phyloP scores from a whole-genome alignment of 30 jellyfish, hydroid and myxozoan species.

The Aurelia sp. region DNA sequence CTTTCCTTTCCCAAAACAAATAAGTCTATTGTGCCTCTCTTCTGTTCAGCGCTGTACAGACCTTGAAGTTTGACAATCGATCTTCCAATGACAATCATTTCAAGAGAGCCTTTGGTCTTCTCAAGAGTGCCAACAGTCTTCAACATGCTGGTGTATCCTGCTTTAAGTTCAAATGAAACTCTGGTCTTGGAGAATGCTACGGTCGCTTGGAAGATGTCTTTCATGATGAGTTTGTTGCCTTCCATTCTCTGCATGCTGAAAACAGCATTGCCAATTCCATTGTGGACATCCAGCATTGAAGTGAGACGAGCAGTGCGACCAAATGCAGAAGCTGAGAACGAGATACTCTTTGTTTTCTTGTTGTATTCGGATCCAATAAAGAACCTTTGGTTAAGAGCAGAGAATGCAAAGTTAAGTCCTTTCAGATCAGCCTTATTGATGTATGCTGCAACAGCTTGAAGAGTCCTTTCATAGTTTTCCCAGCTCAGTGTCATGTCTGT shows the following conservation, averaged over 20 bases:
- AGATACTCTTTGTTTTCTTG: slow-evolving; percentile 46
- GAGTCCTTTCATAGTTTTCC: slow-evolving; percentile 71
- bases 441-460: slow-evolving; percentile 61
- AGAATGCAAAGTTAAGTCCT: slow-evolving; percentile 53
- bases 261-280: slow-evolving; percentile 27
- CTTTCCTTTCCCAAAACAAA: slow-evolving; percentile 33
- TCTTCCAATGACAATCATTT: slow-evolving; percentile 30
- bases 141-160: slow-evolving; percentile 18
- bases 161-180: slow-evolving; percentile 16
- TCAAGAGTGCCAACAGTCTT: slow-evolving; percentile 32
- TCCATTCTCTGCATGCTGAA: slow-evolving; percentile 44
- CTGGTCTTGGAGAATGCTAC: slow-evolving; percentile 30
- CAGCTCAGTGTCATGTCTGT: slow-evolving; percentile 79
- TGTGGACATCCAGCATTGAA: not conserved
- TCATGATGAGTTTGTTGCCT: slow-evolving; percentile 44
- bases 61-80: slow-evolving; percentile 26
- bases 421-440: slow-evolving; percentile 49
- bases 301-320: slow-evolving; percentile 41
- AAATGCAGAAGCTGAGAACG: slow-evolving; percentile 42
- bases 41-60: slow-evolving; percentile 13
- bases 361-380: slow-evolving; percentile 68
- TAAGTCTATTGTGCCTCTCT: slow-evolving; percentile 9
- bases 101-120: slow-evolving; percentile 37
- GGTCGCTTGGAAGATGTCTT: slow-evolving; percentile 19
- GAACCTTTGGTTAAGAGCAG: slow-evolving; percentile 58